These are phyloP conservation scores for Austrolebias charrua DNA, from an alignment of 2,797 vertebrate genomes.

Conservation along the genomic window DNA sequence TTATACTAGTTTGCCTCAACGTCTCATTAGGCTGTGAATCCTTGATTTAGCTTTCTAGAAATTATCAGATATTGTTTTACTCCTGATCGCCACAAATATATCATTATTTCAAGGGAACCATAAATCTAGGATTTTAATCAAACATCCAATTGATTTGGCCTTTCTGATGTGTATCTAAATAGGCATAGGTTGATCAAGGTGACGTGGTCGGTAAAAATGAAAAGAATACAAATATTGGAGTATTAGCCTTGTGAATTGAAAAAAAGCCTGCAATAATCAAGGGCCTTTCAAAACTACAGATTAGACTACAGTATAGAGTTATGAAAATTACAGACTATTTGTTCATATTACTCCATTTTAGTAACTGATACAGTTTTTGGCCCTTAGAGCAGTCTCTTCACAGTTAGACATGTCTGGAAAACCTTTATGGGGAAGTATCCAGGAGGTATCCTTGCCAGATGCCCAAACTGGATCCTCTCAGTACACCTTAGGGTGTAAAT, in stretches of 20 bases:
- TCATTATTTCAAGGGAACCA: constrained; percentile 55
- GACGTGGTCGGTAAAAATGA: constrained; percentile 18
- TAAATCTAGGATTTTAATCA: constrained; percentile 20
- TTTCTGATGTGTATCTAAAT: constrained; percentile 46
- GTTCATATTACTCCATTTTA: too few relatives aligned
- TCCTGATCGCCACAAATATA: constrained; percentile 38
- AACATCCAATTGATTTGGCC: constrained; percentile 40
- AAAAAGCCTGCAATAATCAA: constrained; percentile 3
- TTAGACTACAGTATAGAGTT: not conserved
- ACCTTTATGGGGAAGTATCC: too few relatives aligned
- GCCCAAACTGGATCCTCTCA: too few relatives aligned
- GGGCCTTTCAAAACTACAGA: not conserved
- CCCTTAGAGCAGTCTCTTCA: too few relatives aligned
- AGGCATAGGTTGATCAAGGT: constrained; percentile 55
- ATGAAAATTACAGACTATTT: too few relatives aligned
- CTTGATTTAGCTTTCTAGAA: not conserved
- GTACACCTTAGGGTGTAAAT: too few relatives aligned
- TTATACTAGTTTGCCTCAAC: constrained; percentile 19
- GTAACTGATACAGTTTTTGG: too few relatives aligned
- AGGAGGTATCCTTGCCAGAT: too few relatives aligned
- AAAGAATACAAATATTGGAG: constrained; percentile 21
- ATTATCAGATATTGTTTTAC: constrained; percentile 51
- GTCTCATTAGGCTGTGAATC: constrained; percentile 37
- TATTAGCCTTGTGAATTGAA: constrained; percentile 26
- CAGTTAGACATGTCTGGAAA: too few relatives aligned